Evolutionary conservation across 2,888 invertebrate species (phyloP).

Genomic region (Patella pellucida): DNA sequence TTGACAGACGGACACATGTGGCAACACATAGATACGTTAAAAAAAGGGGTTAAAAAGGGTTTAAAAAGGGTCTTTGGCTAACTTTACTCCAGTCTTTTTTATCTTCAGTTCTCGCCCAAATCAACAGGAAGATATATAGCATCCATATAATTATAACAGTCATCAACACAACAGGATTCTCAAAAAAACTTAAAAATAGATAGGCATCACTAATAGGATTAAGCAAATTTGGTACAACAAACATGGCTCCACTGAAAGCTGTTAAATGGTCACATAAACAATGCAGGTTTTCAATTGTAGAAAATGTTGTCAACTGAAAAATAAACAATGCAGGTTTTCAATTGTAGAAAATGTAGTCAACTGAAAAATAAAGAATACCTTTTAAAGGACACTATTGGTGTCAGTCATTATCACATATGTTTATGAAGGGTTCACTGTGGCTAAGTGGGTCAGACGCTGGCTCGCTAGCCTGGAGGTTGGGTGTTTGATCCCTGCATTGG

Average conservation of each 20-base stretch:
- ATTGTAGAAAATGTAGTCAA: conserved; percentile 36
- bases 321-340: conserved; percentile 43
- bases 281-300: conserved; percentile 37
- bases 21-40: too few species aligned
- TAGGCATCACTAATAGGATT: conserved; percentile 46
- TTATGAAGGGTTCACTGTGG: too few species aligned
- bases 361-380: conserved; percentile 26
- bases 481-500: too few species aligned
- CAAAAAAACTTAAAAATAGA: conserved; percentile 53
- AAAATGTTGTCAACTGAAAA: conserved; percentile 42
- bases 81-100: conserved; percentile 46
- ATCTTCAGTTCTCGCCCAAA: conserved; percentile 52
- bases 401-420: too few species aligned
- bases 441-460: too few species aligned
- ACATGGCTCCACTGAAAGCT: conserved; percentile 49
- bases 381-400: too few species aligned
- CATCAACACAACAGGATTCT: conserved; percentile 58
- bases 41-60: too few species aligned
- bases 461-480: too few species aligned
- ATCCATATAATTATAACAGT: conserved; percentile 50
- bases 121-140: conserved; percentile 48
- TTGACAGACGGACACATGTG: too few species aligned
- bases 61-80: background rate
- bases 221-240: conserved; percentile 49
- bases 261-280: conserved; percentile 53